Base-by-base conservation (phyloP, 2,113 vertebrate genomes). In the Forbesichthys agassizii region DNA sequence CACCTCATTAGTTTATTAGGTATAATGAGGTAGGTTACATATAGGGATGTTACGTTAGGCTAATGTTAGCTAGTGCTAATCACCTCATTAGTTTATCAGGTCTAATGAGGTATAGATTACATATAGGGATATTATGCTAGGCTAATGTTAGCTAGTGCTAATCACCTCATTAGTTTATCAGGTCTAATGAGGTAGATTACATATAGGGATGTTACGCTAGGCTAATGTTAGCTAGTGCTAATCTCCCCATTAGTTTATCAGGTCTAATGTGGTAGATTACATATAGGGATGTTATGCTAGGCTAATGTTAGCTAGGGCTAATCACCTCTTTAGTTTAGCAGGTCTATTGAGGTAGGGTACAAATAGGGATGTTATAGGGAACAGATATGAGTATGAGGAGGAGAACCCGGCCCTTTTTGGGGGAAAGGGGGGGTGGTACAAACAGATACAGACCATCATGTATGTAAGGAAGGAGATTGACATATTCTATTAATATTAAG, bases 91-190 rank as follows among this genome's bases (percentile, higher is more conserved):
- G 20, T 1, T 89, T 83, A 86, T 69, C 66, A 73, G 69, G 74
- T 78, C 75, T 89, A 89, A 91, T 88, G 85, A 86, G 84, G 85
- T n/a, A n/a, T 85, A 80, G 87, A 79, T 84, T 84, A 78, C 83
- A 88, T 83, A 75, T 86, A 71, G 69, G 69, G 82, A 77, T 82
- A 76, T 66, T 75, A 70, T 5, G 4, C 14, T 27, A 27, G 10
- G 52, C 5, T 14, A 54, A 49, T 10, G 48, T n/a, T 54, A 27
- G 52, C n/a, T 54, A 14, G 12, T 54, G 12, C 52, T 54, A 12
- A 11, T 6, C 52, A 8, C 48, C 9, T 10, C 1, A 12, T 12
- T 12, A 8, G 48, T 10, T 8, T 12, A 8, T 3, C 48, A 8
- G 12, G 48, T 8, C 48, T 8, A 12, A 49, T 48, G 5, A 12